Evolutionary conservation across 92 coral and sea anemone genomes (phyloP).

Genomic region (Epizoanthus rinbou): DNA sequence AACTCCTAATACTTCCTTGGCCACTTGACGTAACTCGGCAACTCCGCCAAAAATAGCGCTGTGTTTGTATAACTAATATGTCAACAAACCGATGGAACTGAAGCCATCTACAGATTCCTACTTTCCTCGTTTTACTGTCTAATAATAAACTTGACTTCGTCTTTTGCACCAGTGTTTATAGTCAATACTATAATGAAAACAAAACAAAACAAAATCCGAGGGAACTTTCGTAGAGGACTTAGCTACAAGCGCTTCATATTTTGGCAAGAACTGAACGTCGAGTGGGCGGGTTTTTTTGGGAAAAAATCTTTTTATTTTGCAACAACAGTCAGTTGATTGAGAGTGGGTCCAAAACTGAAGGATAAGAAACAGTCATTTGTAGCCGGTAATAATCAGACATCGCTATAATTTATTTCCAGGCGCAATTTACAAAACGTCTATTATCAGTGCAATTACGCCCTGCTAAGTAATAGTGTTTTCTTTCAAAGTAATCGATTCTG

Average conservation of each 20-base stretch:
- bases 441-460: not conserved
- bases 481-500: slow-evolving; percentile 16
- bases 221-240: not conserved
- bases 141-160: not conserved
- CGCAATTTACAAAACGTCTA: slow-evolving; percentile 6
- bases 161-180: not conserved
- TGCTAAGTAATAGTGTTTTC: slow-evolving; percentile 13
- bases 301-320: not conserved
- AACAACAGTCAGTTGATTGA: not conserved
- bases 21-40: slow-evolving; percentile 30
- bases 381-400: not conserved
- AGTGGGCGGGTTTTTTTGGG: slow-evolving; percentile 24
- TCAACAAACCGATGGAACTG: not conserved
- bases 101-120: not conserved
- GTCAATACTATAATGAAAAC: not conserved
- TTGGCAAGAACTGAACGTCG: not conserved
- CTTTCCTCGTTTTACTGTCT: not conserved
- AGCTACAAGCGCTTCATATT: not conserved
- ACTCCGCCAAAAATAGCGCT: not conserved
- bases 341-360: not conserved
- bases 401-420: not conserved
- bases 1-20: slow-evolving; percentile 32
- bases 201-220: not conserved
- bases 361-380: not conserved
- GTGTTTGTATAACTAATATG: not conserved